A percentile compares a stretch with the other conserved stretches of the same genome.
phyloP scores from a whole-genome alignment of 2,888 invertebrate genomes.

The Cosmia pyralina region DNA sequence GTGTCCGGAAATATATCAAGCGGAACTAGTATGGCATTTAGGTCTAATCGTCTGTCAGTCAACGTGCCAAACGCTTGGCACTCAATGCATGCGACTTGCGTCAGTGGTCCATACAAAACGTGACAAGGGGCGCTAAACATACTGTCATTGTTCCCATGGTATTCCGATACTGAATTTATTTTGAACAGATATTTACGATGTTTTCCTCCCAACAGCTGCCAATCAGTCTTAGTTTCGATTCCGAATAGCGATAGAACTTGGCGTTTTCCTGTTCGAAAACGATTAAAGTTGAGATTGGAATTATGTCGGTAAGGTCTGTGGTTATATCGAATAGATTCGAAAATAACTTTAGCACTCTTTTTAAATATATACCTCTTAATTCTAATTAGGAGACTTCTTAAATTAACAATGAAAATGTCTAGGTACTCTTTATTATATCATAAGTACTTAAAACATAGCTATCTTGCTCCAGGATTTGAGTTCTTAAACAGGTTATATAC shows the following conservation, averaged over 20 bases:
- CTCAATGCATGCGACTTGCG: slow-evolving; percentile 53
- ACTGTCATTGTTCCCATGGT: slow-evolving; percentile 48
- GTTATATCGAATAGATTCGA: background rate
- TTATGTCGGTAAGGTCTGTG: background rate
- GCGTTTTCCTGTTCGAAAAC: slow-evolving; percentile 13
- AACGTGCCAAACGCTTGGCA: slow-evolving; percentile 56
- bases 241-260: background rate
- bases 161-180: slow-evolving; percentile 35
- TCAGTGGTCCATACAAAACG: slow-evolving; percentile 53
- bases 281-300: background rate
- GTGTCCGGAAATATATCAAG: slow-evolving; percentile 38
- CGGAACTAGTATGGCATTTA: slow-evolving; percentile 44
- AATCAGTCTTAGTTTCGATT: slow-evolving; percentile 34
- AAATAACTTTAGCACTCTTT: background rate
- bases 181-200: slow-evolving; percentile 27
- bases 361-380: background rate
- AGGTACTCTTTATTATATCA: background rate
- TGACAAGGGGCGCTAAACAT: slow-evolving; percentile 50
- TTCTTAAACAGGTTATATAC: background rate
- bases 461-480: slow-evolving; percentile 2
- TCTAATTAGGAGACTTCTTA: background rate
- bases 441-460: background rate
- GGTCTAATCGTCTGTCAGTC: slow-evolving; percentile 53
- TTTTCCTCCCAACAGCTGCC: slow-evolving; percentile 21
- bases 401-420: background rate